Evolutionary conservation across 2,888 invertebrate species (phyloP).

Genomic region (Stenotaenia linearis): DNA sequence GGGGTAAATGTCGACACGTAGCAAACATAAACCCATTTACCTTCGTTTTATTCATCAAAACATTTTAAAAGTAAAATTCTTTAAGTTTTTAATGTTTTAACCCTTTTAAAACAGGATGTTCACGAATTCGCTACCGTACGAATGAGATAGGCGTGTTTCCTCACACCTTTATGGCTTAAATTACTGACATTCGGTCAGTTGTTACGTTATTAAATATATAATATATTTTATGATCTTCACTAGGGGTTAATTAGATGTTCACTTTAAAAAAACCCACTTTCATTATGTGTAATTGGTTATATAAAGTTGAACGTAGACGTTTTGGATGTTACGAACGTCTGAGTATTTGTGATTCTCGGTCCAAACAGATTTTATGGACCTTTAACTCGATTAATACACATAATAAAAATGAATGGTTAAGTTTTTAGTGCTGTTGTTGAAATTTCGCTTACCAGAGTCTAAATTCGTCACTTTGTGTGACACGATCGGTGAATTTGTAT

Average conservation of each 20-base stretch:
- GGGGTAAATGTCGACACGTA: background rate
- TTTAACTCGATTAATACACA: too few species aligned
- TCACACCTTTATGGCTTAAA: background rate
- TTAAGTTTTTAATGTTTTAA: background rate
- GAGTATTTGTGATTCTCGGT: too few species aligned
- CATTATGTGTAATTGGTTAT: background rate
- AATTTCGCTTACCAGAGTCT: background rate
- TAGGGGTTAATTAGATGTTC: too few species aligned
- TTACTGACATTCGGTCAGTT: background rate
- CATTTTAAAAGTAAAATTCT: background rate
- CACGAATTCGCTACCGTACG: background rate
- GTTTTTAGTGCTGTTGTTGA: background rate
- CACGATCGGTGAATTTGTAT: constrained; percentile 51
- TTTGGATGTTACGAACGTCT: too few species aligned
- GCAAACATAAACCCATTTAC: background rate
- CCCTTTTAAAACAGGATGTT: background rate
- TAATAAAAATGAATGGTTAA: too few species aligned
- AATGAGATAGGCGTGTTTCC: background rate
- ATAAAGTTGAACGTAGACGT: too few species aligned
- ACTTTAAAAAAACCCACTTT: background rate
- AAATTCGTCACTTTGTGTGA: background rate
- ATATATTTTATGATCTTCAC: too few species aligned
- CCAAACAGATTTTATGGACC: too few species aligned
- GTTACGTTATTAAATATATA: background rate
- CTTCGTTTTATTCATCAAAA: background rate